A percentile compares a stretch with the other conserved stretches of the same genome.
Evolutionary conservation across 2,797 vertebrate species (phyloP).

Genomic region (Paguma larvata): DNA sequence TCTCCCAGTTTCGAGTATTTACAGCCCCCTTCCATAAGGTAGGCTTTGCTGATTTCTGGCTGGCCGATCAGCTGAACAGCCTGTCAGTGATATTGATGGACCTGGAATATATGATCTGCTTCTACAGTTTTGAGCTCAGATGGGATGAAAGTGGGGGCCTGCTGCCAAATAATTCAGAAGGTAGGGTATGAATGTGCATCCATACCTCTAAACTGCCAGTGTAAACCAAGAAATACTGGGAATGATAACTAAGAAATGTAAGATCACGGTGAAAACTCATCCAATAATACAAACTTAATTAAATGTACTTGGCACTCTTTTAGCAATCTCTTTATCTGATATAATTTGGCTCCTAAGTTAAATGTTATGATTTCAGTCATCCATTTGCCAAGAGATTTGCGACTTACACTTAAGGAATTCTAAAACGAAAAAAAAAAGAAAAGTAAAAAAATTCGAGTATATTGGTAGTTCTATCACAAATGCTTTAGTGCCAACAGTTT

Average conservation of each 20-base stretch:
- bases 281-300: conserved; percentile 68
- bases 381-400: conserved; percentile 76
- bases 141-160: conserved; percentile 92
- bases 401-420: conserved; percentile 66
- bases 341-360: conserved; percentile 77
- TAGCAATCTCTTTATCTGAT: conserved; percentile 72
- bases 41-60: conserved; percentile 99
- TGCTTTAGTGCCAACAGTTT: conserved; percentile 44
- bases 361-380: conserved; percentile 64
- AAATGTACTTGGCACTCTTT: conserved; percentile 71
- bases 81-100: conserved; percentile 97
- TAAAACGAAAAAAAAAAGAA: conserved; percentile 37
- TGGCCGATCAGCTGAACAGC: conserved; percentile 99
- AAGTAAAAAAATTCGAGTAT: background rate
- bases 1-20: conserved; percentile 96
- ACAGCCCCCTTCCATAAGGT: conserved; percentile 99
- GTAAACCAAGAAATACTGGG: conserved; percentile 67
- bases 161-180: conserved; percentile 87
- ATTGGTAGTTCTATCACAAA: conserved; percentile 55
- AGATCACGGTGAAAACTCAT: conserved; percentile 69
- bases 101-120: conserved; percentile 99
- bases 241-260: conserved; percentile 60
- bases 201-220: background rate
- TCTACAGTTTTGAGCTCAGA: conserved; percentile 97
- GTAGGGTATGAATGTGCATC: conserved; percentile 71